Evolutionary conservation across 2,888 invertebrate genomes (phyloP).

Genomic region (Oegoconia quadripuncta): DNA sequence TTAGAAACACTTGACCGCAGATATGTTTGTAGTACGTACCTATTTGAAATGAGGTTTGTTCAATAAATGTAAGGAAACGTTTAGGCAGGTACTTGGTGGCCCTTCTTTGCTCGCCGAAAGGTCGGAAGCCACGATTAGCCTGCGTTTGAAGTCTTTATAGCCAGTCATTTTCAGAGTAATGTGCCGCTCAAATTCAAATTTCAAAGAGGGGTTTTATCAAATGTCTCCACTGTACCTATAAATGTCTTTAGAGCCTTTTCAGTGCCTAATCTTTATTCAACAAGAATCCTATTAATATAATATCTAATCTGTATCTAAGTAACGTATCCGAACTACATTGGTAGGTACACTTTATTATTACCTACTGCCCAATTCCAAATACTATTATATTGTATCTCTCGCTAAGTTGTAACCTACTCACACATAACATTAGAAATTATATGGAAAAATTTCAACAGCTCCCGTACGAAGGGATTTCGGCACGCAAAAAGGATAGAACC

Average conservation of each 20-base stretch:
- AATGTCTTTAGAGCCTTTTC: slow-evolving; percentile 31
- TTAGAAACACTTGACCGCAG: slow-evolving; percentile 35
- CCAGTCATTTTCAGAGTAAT: slow-evolving; percentile 69
- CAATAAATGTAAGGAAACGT: slow-evolving; percentile 55
- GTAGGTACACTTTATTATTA: too few species aligned
- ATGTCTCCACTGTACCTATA: slow-evolving; percentile 38
- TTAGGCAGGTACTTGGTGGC: slow-evolving; percentile 54
- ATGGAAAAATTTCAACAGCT: too few species aligned
- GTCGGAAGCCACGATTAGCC: slow-evolving; percentile 75
- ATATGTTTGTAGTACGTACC: slow-evolving; percentile 20
- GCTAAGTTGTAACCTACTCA: too few species aligned
- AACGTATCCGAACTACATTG: too few species aligned
- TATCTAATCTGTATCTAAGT: too few species aligned
- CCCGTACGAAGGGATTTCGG: too few species aligned
- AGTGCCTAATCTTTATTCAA: slow-evolving; percentile 17
- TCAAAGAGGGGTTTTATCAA: slow-evolving; percentile 54
- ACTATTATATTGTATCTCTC: too few species aligned
- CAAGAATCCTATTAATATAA: too few species aligned
- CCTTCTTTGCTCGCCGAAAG: slow-evolving; percentile 60
- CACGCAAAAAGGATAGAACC: too few species aligned
- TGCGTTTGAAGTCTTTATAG: slow-evolving; percentile 75
- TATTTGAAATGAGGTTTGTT: slow-evolving; percentile 45
- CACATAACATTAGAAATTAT: too few species aligned
- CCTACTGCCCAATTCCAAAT: too few species aligned
- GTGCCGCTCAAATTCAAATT: slow-evolving; percentile 69